Evolutionary conservation across 2,888 invertebrate species (phyloP).

Genomic region (Dendrolimus houi): DNA sequence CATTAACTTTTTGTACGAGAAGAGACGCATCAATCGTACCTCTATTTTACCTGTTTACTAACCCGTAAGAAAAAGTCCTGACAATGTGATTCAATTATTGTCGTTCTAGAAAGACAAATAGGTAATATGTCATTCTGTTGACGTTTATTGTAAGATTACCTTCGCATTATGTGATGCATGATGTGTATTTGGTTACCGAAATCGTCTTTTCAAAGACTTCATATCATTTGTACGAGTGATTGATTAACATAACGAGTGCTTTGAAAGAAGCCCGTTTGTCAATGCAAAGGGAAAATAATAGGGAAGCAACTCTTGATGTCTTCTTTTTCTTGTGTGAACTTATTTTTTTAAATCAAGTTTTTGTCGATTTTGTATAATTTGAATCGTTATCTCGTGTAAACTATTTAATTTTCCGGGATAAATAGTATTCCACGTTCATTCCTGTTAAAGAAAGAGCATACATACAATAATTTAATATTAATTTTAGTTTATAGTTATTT

Average conservation of each 20-base stretch:
- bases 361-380: background rate
- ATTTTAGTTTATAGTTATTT: too few species aligned
- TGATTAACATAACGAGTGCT: slow-evolving; percentile 13
- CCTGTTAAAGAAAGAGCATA: too few species aligned
- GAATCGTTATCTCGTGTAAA: too few species aligned
- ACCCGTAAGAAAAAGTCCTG: background rate
- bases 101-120: slow-evolving; percentile 5
- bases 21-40: background rate
- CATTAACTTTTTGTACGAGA: slow-evolving; percentile 2
- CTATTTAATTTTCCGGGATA: too few species aligned
- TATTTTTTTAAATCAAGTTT: background rate
- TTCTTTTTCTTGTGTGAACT: background rate
- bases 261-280: slow-evolving; percentile 13
- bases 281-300: slow-evolving; percentile 13
- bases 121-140: slow-evolving; percentile 11
- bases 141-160: slow-evolving; percentile 17
- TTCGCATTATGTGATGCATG: slow-evolving; percentile 12
- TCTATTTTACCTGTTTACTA: background rate
- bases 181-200: slow-evolving; percentile 14
- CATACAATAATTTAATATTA: too few species aligned
- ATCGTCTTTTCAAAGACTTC: slow-evolving; percentile 16
- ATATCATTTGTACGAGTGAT: slow-evolving; percentile 17
- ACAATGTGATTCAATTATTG: slow-evolving; percentile 3
- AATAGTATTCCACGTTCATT: too few species aligned
- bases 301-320: background rate